These are phyloP conservation scores for Caenorhabditis wallacei DNA, from an alignment of 2,888 invertebrate genomes.

Conservation along the genomic window DNA sequence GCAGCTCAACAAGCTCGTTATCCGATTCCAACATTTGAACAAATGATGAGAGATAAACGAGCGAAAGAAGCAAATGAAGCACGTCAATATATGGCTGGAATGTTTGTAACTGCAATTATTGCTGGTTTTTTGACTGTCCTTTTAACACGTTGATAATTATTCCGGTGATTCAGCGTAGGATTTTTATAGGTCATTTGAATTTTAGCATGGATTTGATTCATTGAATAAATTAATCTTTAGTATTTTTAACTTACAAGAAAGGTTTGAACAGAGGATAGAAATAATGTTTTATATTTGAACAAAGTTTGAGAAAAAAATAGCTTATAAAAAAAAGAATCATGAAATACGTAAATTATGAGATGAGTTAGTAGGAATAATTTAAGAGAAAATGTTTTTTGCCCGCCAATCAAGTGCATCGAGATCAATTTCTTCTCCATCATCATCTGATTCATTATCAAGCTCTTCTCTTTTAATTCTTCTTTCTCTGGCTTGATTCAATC, in stretches of 20 bases:
- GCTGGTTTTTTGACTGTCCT: constrained; percentile 60
- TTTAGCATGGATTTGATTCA: neutral
- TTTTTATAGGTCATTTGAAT: neutral
- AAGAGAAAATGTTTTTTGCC: constrained; percentile 58
- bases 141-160: constrained; percentile 32
- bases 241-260: neutral
- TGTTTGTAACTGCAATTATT: constrained; percentile 61
- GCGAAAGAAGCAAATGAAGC: constrained; percentile 67
- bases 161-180: neutral
- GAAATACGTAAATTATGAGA: neutral
- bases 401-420: constrained; percentile 62
- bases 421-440: constrained; percentile 61
- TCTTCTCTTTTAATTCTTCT: constrained; percentile 30
- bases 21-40: constrained; percentile 79
- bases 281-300: neutral
- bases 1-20: constrained; percentile 70
- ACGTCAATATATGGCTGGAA: constrained; percentile 66
- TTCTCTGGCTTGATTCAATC: constrained; percentile 58
- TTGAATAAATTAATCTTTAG: neutral
- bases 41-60: constrained; percentile 72
- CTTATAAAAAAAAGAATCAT: neutral
- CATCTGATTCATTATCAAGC: constrained; percentile 53
- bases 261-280: too few species aligned
- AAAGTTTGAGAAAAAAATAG: neutral
- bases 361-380: neutral